These are phyloP conservation scores for Lindbergichthys nudifrons DNA, from an alignment of 2,797 vertebrate genomes.

Conservation along the genomic window DNA sequence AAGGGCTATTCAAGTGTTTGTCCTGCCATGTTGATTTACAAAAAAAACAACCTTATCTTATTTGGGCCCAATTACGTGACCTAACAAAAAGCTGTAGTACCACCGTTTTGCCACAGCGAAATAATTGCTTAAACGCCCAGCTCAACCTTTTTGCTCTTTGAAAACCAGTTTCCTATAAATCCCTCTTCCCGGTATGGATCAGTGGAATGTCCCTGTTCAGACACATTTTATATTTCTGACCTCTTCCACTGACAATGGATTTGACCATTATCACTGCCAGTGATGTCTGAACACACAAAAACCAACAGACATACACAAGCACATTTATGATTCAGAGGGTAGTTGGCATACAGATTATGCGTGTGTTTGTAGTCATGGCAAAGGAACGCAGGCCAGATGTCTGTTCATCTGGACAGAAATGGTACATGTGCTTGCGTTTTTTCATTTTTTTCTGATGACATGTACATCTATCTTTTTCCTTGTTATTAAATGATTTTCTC, in stretches of 20 bases:
- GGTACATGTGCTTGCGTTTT: neutral
- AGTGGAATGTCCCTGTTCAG: conserved; percentile 56
- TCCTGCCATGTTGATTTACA: too few relatives aligned
- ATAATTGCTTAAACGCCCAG: too few relatives aligned
- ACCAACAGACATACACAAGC: conserved; percentile 1
- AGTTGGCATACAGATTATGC: conserved; percentile 28
- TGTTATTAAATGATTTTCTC: conserved; percentile 46
- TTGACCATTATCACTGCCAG: conserved; percentile 33
- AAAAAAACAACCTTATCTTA: too few relatives aligned
- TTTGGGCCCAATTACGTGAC: too few relatives aligned
- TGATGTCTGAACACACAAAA: conserved; percentile 10
- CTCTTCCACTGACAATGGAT: conserved; percentile 39
- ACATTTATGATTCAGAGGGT: conserved; percentile 17
- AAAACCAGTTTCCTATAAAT: conserved; percentile 38
- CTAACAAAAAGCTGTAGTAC: too few relatives aligned
- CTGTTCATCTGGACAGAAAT: conserved; percentile 1
- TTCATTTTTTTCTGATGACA: conserved; percentile 4
- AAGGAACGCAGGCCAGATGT: conserved; percentile 11
- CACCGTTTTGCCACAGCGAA: too few relatives aligned
- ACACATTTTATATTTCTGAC: conserved; percentile 58
- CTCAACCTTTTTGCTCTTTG: neutral
- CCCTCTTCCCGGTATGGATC: conserved; percentile 40
- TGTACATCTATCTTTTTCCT: conserved; percentile 18
- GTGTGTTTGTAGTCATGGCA: conserved; percentile 24
- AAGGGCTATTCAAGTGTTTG: too few relatives aligned